phyloP scores from a whole-genome alignment of 2,888 invertebrate genomes.

The Busseola fusca region DNA sequence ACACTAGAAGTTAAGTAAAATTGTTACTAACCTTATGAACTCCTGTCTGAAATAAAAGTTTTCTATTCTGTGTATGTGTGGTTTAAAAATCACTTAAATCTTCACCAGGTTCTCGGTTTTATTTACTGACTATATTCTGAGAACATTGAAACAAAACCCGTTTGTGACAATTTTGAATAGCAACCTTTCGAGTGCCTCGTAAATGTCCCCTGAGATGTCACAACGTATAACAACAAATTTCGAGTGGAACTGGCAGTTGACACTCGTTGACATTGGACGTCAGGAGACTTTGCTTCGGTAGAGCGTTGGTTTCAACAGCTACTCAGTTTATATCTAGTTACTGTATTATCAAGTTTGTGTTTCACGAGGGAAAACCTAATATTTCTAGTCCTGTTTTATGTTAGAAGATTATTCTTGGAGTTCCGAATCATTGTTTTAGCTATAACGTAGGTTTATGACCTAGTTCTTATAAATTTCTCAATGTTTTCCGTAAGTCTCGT shows the following conservation, averaged over 20 bases:
- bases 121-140: neutral
- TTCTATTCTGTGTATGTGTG: neutral
- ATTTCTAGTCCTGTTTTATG: neutral
- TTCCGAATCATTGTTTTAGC: neutral
- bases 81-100: neutral
- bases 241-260: conserved; percentile 28
- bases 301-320: conserved; percentile 30
- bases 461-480: neutral
- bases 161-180: neutral
- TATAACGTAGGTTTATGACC: neutral
- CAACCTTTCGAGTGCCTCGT: neutral
- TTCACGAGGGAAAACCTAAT: neutral
- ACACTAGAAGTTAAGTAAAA: too few relatives aligned
- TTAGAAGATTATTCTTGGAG: neutral
- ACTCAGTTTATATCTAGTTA: conserved; percentile 24
- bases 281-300: conserved; percentile 38
- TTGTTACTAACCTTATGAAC: too few relatives aligned
- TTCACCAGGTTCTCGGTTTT: neutral
- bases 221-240: conserved; percentile 14
- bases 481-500: neutral
- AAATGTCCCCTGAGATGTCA: conserved; percentile 4
- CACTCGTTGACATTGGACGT: conserved; percentile 47
- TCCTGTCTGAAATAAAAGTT: too few relatives aligned
- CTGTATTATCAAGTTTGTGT: neutral
- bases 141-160: neutral